These are phyloP conservation scores for Trypoxylus dichotomus DNA, from an alignment of 1,140 invertebrate species.

Conservation along the genomic window DNA sequence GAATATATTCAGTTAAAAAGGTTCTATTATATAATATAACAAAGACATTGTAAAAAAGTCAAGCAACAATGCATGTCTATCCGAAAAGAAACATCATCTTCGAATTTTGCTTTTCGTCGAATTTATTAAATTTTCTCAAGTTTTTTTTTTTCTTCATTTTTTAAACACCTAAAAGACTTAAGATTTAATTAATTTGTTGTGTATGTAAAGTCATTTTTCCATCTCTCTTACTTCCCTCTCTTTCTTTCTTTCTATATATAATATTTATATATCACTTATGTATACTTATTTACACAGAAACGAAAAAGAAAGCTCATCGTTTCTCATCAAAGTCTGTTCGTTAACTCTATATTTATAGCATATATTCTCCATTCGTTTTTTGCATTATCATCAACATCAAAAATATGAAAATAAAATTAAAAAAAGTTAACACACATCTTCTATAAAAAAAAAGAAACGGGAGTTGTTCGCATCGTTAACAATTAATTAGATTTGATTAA, in stretches of 20 bases:
- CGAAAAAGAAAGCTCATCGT: slow-evolving; percentile 4
- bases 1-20: slow-evolving; percentile 23
- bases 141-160: background rate
- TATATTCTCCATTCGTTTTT: background rate
- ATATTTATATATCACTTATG: slow-evolving; percentile 26
- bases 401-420: slow-evolving; percentile 2
- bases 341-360: background rate
- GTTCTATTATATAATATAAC: slow-evolving; percentile 20
- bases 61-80: slow-evolving; percentile 14
- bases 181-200: background rate
- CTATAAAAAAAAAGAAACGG: background rate
- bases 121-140: background rate
- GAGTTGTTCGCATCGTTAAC: background rate
- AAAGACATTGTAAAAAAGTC: slow-evolving; percentile 23
- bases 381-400: background rate
- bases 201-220: slow-evolving; percentile 19
- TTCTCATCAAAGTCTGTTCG: background rate
- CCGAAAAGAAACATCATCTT: background rate
- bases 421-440: background rate
- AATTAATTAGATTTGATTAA: background rate
- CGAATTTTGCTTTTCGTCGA: background rate
- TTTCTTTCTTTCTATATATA: background rate
- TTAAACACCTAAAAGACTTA: slow-evolving; percentile 20
- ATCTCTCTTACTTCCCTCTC: background rate
- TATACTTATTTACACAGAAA: slow-evolving; percentile 20